Percentiles rank a stretch among this genome's conserved stretches.
These are phyloP conservation scores for Rhinoderma darwinii DNA, from an alignment of 2,113 vertebrate species.

Conservation along the genomic window DNA sequence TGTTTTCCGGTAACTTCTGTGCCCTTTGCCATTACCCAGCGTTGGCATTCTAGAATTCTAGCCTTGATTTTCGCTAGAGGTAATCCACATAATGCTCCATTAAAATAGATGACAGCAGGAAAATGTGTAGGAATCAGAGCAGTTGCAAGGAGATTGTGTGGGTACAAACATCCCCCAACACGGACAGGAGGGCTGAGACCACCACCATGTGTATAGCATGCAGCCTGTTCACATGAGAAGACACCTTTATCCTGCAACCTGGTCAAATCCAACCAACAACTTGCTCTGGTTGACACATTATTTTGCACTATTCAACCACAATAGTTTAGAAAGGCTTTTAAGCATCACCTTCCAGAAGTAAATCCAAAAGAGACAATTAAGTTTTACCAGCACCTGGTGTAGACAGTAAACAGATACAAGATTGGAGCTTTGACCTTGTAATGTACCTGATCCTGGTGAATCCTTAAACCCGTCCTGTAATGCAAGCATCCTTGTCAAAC, in stretches of 20 bases:
- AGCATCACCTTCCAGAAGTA: slow-evolving; percentile 11
- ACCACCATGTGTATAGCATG: slow-evolving; percentile 10
- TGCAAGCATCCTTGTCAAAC: slow-evolving; percentile 16
- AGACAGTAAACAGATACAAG: slow-evolving; percentile 8
- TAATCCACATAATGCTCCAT: slow-evolving; percentile 64
- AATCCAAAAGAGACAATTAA: slow-evolving; percentile 31
- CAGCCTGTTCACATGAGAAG: slow-evolving; percentile 47
- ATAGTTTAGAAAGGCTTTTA: slow-evolving; percentile 33
- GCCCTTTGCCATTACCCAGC: slow-evolving; percentile 69
- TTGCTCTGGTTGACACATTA: slow-evolving; percentile 4
- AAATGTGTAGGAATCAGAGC: slow-evolving; percentile 61
- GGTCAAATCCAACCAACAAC: slow-evolving; percentile 30
- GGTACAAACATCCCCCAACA: slow-evolving; percentile 47
- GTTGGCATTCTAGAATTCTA: slow-evolving; percentile 65
- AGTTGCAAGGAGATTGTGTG: slow-evolving; percentile 19
- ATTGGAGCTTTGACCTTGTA: slow-evolving; percentile 63
- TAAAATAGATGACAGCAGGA: slow-evolving; percentile 64
- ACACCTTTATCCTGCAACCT: slow-evolving; percentile 15
- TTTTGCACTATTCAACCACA: not conserved
- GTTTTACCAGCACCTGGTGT: not conserved
- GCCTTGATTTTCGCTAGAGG: slow-evolving; percentile 39
- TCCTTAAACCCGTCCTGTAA: slow-evolving; percentile 50
- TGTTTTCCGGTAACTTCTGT: slow-evolving; percentile 65
- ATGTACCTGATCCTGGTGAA: slow-evolving; percentile 62
- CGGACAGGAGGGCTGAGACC: not conserved